Evolutionary conservation across 2,797 vertebrate species (phyloP).

Genomic region (Micrastur ruficollis): DNA sequence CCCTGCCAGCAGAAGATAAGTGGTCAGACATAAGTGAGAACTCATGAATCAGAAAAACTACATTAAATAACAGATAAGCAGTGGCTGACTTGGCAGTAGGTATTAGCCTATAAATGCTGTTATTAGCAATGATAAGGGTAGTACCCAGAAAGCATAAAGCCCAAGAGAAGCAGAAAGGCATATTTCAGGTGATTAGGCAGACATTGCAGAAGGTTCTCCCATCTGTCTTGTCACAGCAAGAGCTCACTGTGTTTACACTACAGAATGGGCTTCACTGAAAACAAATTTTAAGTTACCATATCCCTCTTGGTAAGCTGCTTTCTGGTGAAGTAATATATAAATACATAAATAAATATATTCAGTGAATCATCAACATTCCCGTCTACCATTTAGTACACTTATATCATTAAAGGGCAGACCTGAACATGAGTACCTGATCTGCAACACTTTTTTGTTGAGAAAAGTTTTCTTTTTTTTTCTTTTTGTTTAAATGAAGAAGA

Average conservation of each 20-base stretch:
- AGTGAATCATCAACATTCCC: slow-evolving; percentile 17
- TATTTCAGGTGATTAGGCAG: not conserved
- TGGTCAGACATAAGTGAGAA: not conserved
- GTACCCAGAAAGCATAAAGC: not conserved
- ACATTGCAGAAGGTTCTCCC: not conserved
- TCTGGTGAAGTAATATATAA: not conserved
- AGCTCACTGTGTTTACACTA: not conserved
- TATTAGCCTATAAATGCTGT: not conserved
- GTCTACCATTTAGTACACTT: not conserved
- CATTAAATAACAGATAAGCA: not conserved
- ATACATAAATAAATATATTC: not conserved
- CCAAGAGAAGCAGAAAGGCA: not conserved
- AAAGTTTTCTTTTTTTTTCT: not conserved
- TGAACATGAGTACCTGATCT: not conserved
- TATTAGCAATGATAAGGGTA: not conserved
- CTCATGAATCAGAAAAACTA: not conserved
- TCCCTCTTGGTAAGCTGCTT: not conserved
- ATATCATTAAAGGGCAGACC: not conserved
- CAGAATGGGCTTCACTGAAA: not conserved
- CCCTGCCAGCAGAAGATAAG: not conserved
- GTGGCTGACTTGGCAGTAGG: not conserved
- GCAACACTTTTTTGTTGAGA: not conserved
- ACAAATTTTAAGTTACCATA: not conserved
- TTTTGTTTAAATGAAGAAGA: no score
- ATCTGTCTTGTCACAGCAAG: not conserved